phyloP scores from a whole-genome alignment of 1,140 invertebrate species.

The Wasmannia auropunctata region DNA sequence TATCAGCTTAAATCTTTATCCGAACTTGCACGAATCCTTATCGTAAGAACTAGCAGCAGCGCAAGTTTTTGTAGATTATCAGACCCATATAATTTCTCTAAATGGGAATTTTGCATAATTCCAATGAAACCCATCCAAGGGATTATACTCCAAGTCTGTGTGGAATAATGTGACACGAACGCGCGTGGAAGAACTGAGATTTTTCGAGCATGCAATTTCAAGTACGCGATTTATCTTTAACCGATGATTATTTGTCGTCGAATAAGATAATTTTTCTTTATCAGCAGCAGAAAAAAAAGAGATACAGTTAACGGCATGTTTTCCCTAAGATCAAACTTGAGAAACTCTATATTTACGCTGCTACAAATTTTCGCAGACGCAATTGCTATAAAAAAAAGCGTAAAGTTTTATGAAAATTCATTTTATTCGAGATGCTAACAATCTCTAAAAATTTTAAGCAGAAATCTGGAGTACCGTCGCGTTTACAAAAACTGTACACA shows the following conservation, averaged over 20 bases:
- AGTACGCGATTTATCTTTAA: no score
- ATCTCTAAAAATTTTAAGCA: not conserved
- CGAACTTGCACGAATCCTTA: not conserved
- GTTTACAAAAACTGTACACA: not conserved
- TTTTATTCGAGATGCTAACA: not conserved
- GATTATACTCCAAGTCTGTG: not conserved
- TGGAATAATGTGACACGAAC: not conserved
- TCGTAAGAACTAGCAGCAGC: not conserved
- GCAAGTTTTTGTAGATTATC: conserved; percentile 33
- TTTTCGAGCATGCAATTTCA: not conserved
- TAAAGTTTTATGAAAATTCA: not conserved
- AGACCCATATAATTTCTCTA: conserved; percentile 9
- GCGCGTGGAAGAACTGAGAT: not conserved
- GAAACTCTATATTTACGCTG: not conserved
- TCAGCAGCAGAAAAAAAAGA: not conserved
- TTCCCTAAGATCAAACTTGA: not conserved
- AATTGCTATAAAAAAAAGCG: not conserved
- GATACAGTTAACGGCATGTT: not conserved
- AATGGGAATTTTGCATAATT: conserved; percentile 18
- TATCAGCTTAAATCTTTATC: conserved; percentile 25
- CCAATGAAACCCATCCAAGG: not conserved
- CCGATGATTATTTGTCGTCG: not conserved
- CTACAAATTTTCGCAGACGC: not conserved
- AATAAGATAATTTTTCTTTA: conserved; percentile 1
- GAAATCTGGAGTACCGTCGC: not conserved